These are phyloP conservation scores for Apus apus DNA, from an alignment of 2,113 vertebrate genomes.

Conservation along the genomic window DNA sequence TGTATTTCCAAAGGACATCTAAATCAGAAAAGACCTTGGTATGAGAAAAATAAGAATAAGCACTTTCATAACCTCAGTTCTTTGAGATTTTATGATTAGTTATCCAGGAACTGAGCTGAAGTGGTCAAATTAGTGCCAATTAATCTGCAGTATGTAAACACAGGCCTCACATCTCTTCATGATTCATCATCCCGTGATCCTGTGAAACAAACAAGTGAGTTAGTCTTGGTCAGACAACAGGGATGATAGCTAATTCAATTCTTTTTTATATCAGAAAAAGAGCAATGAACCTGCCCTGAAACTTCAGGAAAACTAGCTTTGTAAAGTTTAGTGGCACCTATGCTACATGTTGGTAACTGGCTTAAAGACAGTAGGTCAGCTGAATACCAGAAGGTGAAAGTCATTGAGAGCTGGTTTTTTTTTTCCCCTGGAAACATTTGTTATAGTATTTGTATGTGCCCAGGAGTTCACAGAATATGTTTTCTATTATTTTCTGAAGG, in stretches of 20 bases:
- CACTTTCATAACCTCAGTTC: neutral
- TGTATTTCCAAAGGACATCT: neutral
- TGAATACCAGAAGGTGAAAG: neutral
- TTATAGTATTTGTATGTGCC: neutral
- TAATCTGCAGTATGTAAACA: constrained; percentile 22
- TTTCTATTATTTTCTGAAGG: neutral
- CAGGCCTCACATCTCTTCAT: neutral
- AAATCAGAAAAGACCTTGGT: neutral
- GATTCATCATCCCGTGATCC: neutral
- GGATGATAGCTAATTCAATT: neutral
- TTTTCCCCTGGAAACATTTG: neutral
- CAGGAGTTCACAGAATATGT: neutral
- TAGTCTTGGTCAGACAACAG: neutral
- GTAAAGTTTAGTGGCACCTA: neutral
- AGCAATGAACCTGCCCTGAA: neutral
- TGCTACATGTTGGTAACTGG: neutral
- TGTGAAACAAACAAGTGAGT: neutral
- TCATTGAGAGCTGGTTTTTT: neutral
- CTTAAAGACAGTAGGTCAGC: neutral
- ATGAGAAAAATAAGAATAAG: neutral
- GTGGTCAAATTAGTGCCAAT: constrained; percentile 2
- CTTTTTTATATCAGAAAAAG: neutral
- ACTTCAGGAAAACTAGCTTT: neutral
- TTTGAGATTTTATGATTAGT: neutral
- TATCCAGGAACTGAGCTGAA: neutral